phyloP scores from a whole-genome alignment of 2,113 vertebrate species.

The Tympanuchus pallidicinctus region DNA sequence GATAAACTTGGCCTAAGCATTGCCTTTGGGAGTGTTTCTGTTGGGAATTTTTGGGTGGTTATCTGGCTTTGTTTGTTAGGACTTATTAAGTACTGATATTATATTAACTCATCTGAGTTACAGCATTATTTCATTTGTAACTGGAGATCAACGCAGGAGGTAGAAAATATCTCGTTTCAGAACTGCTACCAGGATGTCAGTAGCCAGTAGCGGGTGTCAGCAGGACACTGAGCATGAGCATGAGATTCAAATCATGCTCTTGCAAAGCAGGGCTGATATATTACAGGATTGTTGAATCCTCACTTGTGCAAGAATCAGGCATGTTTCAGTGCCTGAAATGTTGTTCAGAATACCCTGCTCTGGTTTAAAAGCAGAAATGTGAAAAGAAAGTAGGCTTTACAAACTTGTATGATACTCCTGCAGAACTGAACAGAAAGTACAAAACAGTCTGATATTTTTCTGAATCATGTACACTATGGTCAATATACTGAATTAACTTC shows the following conservation, averaged over 20 bases:
- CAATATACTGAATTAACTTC: not conserved
- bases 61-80: constrained; percentile 35
- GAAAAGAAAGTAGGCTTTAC: not conserved
- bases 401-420: not conserved
- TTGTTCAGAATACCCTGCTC: not conserved
- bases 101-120: not conserved
- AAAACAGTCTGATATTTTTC: not conserved
- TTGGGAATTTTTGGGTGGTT: not conserved
- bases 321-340: not conserved
- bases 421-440: not conserved
- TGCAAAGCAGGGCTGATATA: not conserved
- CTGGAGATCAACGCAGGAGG: not conserved
- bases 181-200: not conserved
- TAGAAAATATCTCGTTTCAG: not conserved
- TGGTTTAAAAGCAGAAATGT: not conserved
- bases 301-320: not conserved
- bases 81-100: not conserved
- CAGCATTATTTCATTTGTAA: constrained; percentile 4
- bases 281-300: not conserved
- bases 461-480: not conserved
- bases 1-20: not conserved
- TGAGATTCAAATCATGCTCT: accelerated
- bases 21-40: not conserved
- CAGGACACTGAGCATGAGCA: not conserved
- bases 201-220: not conserved